Base-by-base conservation (phyloP, 2,113 vertebrate genomes). In the Petrocephalus zakoni region DNA sequence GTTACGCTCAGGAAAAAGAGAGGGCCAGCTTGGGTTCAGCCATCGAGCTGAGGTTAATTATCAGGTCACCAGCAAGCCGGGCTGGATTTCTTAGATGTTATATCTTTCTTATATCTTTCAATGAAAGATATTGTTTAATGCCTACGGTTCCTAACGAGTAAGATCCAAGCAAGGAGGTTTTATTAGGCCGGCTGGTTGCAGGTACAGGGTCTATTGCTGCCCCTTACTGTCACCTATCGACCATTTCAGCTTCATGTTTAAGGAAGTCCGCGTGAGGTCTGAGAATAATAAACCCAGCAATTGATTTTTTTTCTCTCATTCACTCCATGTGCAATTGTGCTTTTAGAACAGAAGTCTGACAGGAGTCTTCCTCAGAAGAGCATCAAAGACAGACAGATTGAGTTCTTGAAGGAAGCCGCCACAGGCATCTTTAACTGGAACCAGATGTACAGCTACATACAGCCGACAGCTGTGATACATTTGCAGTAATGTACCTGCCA, bases 81-180 rank as follows among this genome's bases (percentile, higher is more conserved):
- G 46, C 49, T 9, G 29, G 6, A 78, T 78, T 78, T 78, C 15
- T 19, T 17, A 78, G 34, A 78, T 2, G 0, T 42, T 42, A 19
- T 78, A 78, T 75, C 72, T 37, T 75, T 75, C 72, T 42, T 42
- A 75, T 75, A 75, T 78, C 72, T 78, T 78, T 42, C 72, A 78
- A 78, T 37, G 72, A 17, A 78, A 78, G 34, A 78, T 75, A 37
- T 78, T 13, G 34, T 78, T 78, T 78, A 78, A 78, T 37, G 72
- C 37, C 17, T 78, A 42, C 15, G 34, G 72, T 42, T 19, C 15
- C 34, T 78, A 78, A 78, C 34, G 6, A 78, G 72, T 42, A 78
- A 78, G 15, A 42, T 42, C 34, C 72, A 78, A 42, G 34, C 72
- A 19, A 78, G 34, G 34, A 29, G 72, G 34, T 19, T 42, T 78